Base-by-base conservation (phyloP, 2,797 vertebrate genomes). In the Jordanella pulchra region DNA sequence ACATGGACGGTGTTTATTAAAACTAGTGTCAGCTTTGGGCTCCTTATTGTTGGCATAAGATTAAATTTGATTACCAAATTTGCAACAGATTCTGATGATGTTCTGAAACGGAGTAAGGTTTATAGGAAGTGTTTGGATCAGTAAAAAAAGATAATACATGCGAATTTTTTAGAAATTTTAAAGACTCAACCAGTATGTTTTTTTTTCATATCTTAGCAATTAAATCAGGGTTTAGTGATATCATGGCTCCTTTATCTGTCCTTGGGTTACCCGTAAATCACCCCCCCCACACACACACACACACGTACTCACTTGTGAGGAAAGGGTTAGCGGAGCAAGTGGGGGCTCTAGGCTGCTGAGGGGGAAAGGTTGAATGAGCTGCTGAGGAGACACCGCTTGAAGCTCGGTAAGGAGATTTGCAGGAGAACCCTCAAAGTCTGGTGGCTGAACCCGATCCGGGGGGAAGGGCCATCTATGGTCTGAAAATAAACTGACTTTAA, bases 391-490 rank as follows among this genome's bases (percentile, higher is more conserved):
- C 66, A 98, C 95, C 0, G 95, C 96, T 92, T 98, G 97, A 71
- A 99, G 95, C 79, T 99, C 97, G 3, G 97, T 97, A 84, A 98
- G 96, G 73, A 97, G 95, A 80, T 95, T 96, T 79, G 95, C 94
- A 0, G 94, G 84, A 72, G 97, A 95, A 72, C 85, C 93, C 74
- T 97, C 96, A 65, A 96, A 96, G 28, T 98, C 97, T 0, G 86
- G 86, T 45, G 94, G 89, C 84, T 96, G 93, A 35, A 94, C 87
- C 9, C 95, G 95, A 54, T 95, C 95, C 5, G 94, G 82, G 72
- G 95, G 93, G 71, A 96, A 96, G 3, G 96, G 92, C 97, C 96
- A 99, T 84, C 95, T 96, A 83, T 95, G 95, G 72, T 98, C 97
- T 97, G 72, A 76, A 64, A 72, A 64, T 50, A 39, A n/a, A 75